Evolutionary conservation across 2,888 invertebrate species (phyloP), one percentile per base, ranked within the genome.

Genomic region (Drosophila subsilvestris): DNA sequence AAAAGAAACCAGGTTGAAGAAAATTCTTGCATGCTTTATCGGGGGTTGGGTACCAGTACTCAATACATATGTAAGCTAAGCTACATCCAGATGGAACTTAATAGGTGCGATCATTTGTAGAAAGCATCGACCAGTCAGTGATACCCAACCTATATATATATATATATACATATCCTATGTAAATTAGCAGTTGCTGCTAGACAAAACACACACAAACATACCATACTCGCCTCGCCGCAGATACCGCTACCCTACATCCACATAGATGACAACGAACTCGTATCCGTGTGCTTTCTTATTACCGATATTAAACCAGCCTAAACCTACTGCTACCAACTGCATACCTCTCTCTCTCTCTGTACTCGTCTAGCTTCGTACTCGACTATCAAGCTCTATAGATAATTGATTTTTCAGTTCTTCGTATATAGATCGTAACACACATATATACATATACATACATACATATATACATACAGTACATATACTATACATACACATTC

Each of bases 291-390:
- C 86, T 86, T 80, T 79, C 78, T 81, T 83, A 84, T 58, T 72
- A 75, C 58, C 79, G 44, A 75, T 54, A 43, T 61, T 47, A 67
- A 25, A 25, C 25, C 6, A 4, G 25, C 61, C 63, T 55, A 27
- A 74, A 78, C 63, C 63, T 29, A 29, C 29, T 25, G 25, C 25
- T 27, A n/a, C 22, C 29, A 48, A 48, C 48, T 27, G 29, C 65
- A 48, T 63, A 14, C 14, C 37, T 37, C 14, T 37, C 25, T 37
- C 14, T 37, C 25, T 25, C 14, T n/a, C 37, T 32, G 32, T 32
- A 65, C 65, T 66, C 66, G 66, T 65, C 27, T 73, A 84, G 83
- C 87, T 87, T 84, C 82, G 85, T 87, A 78, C 66, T 78, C 82
- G 82, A 74, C 86, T 83, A 55, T 79, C 86, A 75, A 78, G 78